phyloP scores from a whole-genome alignment of 2,797 vertebrate species.

The Alauda arvensis region DNA sequence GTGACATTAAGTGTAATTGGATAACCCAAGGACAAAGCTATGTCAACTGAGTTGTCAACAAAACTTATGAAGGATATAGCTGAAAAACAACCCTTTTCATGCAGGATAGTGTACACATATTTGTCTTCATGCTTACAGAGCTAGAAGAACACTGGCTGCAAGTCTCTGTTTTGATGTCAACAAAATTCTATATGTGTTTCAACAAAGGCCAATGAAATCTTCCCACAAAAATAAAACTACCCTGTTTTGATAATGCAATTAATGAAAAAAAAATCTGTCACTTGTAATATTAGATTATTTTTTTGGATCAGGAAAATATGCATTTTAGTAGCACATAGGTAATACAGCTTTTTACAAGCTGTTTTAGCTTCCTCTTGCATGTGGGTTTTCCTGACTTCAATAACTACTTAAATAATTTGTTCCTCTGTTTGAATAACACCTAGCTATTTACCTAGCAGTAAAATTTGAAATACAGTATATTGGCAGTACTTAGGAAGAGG shows the following conservation, averaged over 20 bases:
- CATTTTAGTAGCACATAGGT: background rate
- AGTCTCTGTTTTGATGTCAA: background rate
- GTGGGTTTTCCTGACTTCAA: background rate
- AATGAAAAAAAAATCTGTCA: background rate
- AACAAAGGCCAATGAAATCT: background rate
- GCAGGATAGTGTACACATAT: background rate
- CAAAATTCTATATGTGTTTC: background rate
- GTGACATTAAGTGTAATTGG: background rate
- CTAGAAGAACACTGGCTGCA: background rate
- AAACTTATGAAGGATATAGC: background rate
- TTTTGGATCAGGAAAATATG: background rate
- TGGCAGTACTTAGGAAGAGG: background rate
- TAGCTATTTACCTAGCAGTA: background rate
- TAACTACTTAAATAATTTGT: background rate
- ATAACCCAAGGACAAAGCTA: background rate
- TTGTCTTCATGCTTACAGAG: background rate
- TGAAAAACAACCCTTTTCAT: background rate
- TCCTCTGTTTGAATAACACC: background rate
- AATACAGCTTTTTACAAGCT: background rate
- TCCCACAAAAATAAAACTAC: background rate
- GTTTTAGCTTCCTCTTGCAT: background rate
- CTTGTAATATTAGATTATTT: background rate
- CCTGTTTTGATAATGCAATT: background rate
- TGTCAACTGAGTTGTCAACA: background rate
- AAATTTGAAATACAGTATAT: background rate